Base-by-base conservation (phyloP, 2,113 vertebrate species). In the Abramis brama region DNA sequence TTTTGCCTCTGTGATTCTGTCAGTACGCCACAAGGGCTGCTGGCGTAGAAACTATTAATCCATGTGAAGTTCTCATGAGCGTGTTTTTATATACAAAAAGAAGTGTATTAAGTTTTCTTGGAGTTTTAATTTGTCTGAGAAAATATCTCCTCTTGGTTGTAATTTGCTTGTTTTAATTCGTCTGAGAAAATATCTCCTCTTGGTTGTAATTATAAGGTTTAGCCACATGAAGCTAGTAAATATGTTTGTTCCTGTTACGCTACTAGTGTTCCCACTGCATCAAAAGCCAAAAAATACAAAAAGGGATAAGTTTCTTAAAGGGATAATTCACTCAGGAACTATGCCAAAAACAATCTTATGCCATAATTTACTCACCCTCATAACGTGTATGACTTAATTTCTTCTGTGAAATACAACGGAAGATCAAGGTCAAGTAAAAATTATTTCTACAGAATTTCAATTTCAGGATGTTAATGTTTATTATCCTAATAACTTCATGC, bases 41-140 rank as follows among this genome's bases (percentile, higher is more conserved):
- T 94, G 94, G 92, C 92, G 88, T 90, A 90, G 89, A 76, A 89
- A 91, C 87, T 82, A 79, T 89, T 36, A 36, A 43, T 87, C 64
- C 85, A 57, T 81, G 73, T 85, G 71, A 25, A 47, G 27, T 68
- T 82, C 79, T 60, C 64, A 7, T 43, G 39, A 7, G 6, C 6
- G 86, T 91, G 89, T 85, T 90, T 90, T 33, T 88, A 91, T 90
- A 92, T 93, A 23, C 30, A 79, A 23, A 78, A 89, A 85, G 64
- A 88, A 78, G 76, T 93, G 92, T 92, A 93, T 87, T 12, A 90
- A 85, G 60, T 89, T 90, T 89, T 79, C 92, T 93, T 89, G 87
- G 91, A 85, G 87, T 92, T 94, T 94, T 91, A 92, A 92, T 93
- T 91, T 90, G 75, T 94, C 92, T 90, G 87, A 91, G 90, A 91